Base-by-base conservation (phyloP, 37 sponge, comb jelly and placozoan genomes). In the Halichondria panicea region DNA sequence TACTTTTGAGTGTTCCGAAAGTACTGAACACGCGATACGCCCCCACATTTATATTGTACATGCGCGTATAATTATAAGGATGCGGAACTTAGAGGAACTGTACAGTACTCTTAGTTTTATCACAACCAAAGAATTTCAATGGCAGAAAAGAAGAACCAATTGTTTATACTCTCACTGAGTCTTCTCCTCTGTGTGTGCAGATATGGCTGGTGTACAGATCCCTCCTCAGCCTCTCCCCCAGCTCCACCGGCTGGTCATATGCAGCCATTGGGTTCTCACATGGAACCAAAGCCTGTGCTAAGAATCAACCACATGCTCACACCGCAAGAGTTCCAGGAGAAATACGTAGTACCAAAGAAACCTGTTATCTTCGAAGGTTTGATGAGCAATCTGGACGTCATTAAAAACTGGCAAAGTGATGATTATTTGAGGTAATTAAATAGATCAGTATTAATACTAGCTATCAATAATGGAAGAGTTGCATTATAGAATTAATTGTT, bases 221-320 rank as follows among this genome's bases (percentile, higher is more conserved):
- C n/a, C n/a, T n/a, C n/a, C n/a, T n/a, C n/a, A n/a, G n/a, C n/a
- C n/a, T n/a, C n/a, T n/a, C n/a, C n/a, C n/a, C n/a, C n/a, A n/a
- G n/a, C n/a, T n/a, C n/a, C n/a, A n/a, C n/a, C n/a, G n/a, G n/a
- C 86, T 7, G 92, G 92, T 2, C 92, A 92, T 77, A 72, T 92
- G 84, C 79, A 78, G 57, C 87, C 87, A 0, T 63, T 92, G 28
- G 92, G 92, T n/a, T 92, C 92, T 31, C 92, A 92, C 72, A 69
- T 57, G 61, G 77, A 75, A 13, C 88, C 87, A 13, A 70, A 82
- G 21, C n/a, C 22, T 25, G 70, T 91, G 22, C 52, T 65, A 27
- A 62, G 61, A 40, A 25, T 86, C 32, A 41, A n/a, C 62, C 41
- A 30, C 54, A 3, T 56, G 28, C n/a, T 81, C 32, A 39, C 34